Conservation (phyloP, 2,888 invertebrate species). For the Coenonympha glycerion region DNA sequence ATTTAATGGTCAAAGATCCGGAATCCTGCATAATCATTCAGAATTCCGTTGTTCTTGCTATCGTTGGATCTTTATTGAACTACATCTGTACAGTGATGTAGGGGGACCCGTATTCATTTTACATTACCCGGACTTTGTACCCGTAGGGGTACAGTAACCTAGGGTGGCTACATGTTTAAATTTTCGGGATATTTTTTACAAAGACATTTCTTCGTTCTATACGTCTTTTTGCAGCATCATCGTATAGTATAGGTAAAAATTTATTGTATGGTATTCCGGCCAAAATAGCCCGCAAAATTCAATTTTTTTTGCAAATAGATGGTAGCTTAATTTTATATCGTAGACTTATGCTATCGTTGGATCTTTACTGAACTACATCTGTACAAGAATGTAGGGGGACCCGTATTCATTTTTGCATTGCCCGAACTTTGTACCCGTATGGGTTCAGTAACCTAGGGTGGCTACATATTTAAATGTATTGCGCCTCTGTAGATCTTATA, state of each 20-base stretch:
- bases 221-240: too few relatives aligned
- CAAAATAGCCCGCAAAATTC: too few relatives aligned
- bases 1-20: constrained; percentile 1
- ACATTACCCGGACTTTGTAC: constrained; percentile 6
- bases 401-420: constrained; percentile 12
- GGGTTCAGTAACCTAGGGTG: too few relatives aligned
- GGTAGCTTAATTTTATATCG: too few relatives aligned
- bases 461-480: not conserved
- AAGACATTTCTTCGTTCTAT: too few relatives aligned
- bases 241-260: too few relatives aligned
- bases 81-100: not conserved
- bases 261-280: too few relatives aligned
- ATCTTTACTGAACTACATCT: constrained; percentile 7
- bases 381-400: not conserved
- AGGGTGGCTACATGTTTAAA: not conserved
- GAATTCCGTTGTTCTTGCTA: not conserved
- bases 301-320: too few relatives aligned
- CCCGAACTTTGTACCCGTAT: not conserved
- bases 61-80: constrained; percentile 6
- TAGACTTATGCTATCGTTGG: not conserved
- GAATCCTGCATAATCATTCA: not conserved
- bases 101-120: constrained; percentile 5
- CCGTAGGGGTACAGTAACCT: not conserved
- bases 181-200: not conserved
- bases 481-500: too few relatives aligned